Base-by-base conservation (phyloP, 2,888 invertebrate genomes). In the Athalia cordata region DNA sequence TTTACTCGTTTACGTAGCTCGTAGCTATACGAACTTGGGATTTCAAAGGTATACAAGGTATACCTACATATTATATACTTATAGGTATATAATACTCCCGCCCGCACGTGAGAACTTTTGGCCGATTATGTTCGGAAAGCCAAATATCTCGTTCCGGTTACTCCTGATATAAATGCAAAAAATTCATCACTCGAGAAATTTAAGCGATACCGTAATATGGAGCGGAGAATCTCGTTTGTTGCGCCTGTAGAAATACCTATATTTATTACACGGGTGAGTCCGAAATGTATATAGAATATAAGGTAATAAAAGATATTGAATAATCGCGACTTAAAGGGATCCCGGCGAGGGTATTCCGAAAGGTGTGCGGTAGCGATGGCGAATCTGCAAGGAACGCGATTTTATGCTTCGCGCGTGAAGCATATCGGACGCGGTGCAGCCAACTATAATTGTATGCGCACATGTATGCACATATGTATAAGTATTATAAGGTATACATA, bases 241-340 rank as follows among this genome's bases (percentile, higher is more conserved):
- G 29, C 29, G 29, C 29, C 29, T 29, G 29, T 29, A 29, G 29
- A 29, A 29, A 29, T 29, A 29, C 29, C 29, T 29, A 29, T 29
- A 0, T 2, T 29, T 29, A 29, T 29, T 4, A 59, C 59, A 45
- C 59, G 72, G 57, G 45, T 72, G 59, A 47, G 72, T 72, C 47
- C 15, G 57, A 59, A 72, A 72, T 72, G 57, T 45, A 45, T 29
- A 29, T 2, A 29, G 29, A 29, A 29, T 29, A 29, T 29, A 59
- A 29, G 72, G 57, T 72, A 13, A 47, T 72, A 72, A 72, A 78
- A 70, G 78, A 61, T 75, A 79, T 78, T 77, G 79, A 79, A 75
- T 78, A 79, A 80, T 78, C 72, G 76, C 66, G 81, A 82, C 80
- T 84, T 84, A 84, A 85, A 84, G 84, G 86, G 86, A 83, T 84